Base-by-base conservation (phyloP, 2,113 vertebrate genomes). In the Hippocampus comes region DNA sequence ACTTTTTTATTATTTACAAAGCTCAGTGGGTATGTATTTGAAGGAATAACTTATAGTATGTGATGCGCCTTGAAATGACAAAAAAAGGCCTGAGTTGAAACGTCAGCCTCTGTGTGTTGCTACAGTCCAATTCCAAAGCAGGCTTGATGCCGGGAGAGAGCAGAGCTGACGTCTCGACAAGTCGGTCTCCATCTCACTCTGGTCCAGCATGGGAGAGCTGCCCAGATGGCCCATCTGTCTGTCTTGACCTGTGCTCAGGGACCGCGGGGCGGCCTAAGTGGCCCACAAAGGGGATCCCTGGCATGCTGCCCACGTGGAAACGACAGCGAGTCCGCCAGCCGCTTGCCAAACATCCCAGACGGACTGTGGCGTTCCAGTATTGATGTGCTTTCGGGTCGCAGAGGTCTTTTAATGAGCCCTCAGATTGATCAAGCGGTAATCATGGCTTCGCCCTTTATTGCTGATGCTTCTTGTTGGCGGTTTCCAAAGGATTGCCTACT, bases 371-470 rank as follows among this genome's bases (percentile, higher is more conserved):
- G 87, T 82, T 86, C 71, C 5, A 48, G 60, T 90, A 93, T 87
- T 89, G 93, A 93, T 90, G 88, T 87, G 80, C 78, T 86, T 88
- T 93, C 75, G 73, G 84, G 90, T 92, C 89, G 48, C 86, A 88
- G 79, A 77, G 71, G 86, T 79, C 87, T 87, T 88, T 93, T 93
- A 92, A 94, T 90, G 91, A 93, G 75, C 84, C 74, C 77, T 74
- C 56, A 80, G 82, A 92, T 95, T 93, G 94, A 94, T 91, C 89
- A 92, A 85, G 73, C 70, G 85, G 88, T 72, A 82, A 84, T 80
- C 83, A 71, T 76, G 85, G 82, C 72, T 76, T 85, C 83, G 88
- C 80, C 84, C 82, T 84, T 82, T 86, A 83, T 85, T 86, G 84
- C 78, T 79, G 79, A 86, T 83, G 84, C 78, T 88, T 88, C 89